Evolutionary conservation across 2,797 vertebrate species (phyloP).

Genomic region (Pachyuromys duprasi): DNA sequence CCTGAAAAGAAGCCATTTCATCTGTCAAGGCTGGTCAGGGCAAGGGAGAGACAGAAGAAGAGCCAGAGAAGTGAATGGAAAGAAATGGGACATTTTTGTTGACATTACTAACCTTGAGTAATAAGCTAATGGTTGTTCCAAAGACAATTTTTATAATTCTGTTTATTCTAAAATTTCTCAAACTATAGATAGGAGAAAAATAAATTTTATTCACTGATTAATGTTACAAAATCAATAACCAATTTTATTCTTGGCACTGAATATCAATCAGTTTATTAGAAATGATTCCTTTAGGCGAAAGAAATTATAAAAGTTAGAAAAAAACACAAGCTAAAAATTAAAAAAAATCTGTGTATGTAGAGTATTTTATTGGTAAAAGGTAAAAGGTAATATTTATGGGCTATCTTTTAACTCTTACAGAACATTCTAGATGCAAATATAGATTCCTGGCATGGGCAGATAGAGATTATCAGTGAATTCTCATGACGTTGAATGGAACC

Average conservation of each 20-base stretch:
- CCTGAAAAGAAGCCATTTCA: slow-evolving; percentile 27
- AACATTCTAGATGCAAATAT: not conserved
- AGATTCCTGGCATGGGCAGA: not conserved
- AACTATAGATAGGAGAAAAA: slow-evolving; percentile 6
- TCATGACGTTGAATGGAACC: not conserved
- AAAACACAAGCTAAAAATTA: slow-evolving; percentile 46
- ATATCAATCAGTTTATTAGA: slow-evolving; percentile 62
- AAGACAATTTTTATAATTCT: slow-evolving; percentile 26
- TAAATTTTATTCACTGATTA: slow-evolving; percentile 51
- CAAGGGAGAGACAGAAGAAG: not conserved
- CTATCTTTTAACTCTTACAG: not conserved
- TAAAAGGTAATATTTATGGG: not conserved
- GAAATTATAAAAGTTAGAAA: slow-evolving; percentile 38
- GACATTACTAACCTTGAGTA: not conserved
- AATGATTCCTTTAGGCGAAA: slow-evolving; percentile 41
- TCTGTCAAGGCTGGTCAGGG: not conserved
- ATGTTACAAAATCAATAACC: slow-evolving; percentile 59
- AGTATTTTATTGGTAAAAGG: slow-evolving; percentile 27
- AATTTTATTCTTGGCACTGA: slow-evolving; percentile 51
- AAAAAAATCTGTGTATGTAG: not conserved
- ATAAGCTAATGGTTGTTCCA: not conserved
- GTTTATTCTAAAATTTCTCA: slow-evolving; percentile 50
- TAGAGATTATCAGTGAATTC: not conserved
- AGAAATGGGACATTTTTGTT: not conserved
- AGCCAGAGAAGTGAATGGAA: not conserved